Conservation (phyloP, 2,888 invertebrate genomes). For the Ophion slaviceki region DNA sequence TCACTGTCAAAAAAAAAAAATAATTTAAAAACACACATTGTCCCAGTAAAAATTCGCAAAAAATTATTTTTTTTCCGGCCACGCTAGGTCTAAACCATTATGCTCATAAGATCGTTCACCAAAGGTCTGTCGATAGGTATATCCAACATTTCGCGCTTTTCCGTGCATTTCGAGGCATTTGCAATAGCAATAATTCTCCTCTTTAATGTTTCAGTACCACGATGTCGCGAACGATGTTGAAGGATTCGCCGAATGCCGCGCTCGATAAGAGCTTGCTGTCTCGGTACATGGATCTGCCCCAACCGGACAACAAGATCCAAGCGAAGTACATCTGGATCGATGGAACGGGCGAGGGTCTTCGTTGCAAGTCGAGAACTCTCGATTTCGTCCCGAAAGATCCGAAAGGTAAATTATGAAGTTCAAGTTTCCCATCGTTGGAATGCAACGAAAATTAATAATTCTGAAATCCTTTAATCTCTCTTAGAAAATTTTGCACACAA, state of each 20-base stretch:
- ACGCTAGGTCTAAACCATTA: no score
- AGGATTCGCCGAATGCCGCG: constrained; percentile 92
- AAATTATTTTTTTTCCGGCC: no score
- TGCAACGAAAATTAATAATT: neutral
- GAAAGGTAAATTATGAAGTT: constrained; percentile 85
- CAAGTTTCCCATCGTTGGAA: neutral
- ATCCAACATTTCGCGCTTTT: no score
- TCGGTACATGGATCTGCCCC: constrained; percentile 91
- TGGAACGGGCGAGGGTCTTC: constrained; percentile 93
- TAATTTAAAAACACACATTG: no score
- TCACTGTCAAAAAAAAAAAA: no score
- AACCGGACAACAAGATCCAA: constrained; percentile 91
- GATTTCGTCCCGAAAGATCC: constrained; percentile 91
- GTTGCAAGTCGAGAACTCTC: constrained; percentile 95
- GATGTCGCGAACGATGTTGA: constrained; percentile 83
- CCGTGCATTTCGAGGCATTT: neutral
- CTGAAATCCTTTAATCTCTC: no score
- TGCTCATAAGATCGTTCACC: no score
- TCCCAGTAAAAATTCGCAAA: no score
- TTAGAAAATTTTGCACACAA: no score
- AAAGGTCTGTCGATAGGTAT: no score
- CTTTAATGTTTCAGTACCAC: constrained; percentile 73
- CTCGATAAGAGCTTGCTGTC: constrained; percentile 90
- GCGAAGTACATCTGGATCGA: constrained; percentile 98
- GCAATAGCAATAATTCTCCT: neutral